Evolutionary conservation across 2,888 invertebrate species (phyloP).

Genomic region (Aphidoletes aphidimyza): DNA sequence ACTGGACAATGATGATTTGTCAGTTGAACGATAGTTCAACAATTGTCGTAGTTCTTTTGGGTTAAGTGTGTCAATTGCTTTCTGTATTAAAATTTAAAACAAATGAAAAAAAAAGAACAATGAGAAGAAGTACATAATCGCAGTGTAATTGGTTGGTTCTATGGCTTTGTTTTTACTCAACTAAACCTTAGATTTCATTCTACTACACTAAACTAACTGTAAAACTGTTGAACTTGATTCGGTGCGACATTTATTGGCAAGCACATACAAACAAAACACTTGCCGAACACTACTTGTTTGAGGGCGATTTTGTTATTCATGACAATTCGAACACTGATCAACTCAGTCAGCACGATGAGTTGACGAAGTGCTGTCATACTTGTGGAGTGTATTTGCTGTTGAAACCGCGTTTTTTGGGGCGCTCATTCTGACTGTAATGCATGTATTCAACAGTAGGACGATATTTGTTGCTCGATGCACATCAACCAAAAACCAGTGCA

Average conservation of each 20-base stretch:
- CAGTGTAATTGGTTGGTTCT: neutral
- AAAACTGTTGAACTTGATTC: too few species aligned
- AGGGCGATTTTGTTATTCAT: too few species aligned
- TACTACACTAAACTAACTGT: too few species aligned
- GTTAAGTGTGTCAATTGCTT: slow-evolving; percentile 52
- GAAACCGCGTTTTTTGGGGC: neutral
- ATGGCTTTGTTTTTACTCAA: too few species aligned
- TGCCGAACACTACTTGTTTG: too few species aligned
- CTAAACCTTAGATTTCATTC: too few species aligned
- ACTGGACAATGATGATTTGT: slow-evolving; percentile 18
- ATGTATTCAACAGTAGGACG: neutral
- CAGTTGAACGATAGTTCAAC: slow-evolving; percentile 47
- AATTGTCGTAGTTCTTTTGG: slow-evolving; percentile 10
- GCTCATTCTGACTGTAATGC: neutral
- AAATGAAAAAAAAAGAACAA: neutral
- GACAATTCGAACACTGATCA: too few species aligned
- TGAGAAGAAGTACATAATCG: neutral
- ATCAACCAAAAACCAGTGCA: neutral
- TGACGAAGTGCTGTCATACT: too few species aligned
- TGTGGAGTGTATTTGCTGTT: too few species aligned
- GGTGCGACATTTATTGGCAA: too few species aligned
- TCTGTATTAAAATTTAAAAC: slow-evolving; percentile 10
- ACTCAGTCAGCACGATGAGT: too few species aligned
- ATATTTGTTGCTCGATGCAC: neutral
- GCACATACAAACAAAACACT: too few species aligned